phyloP scores from a whole-genome alignment of 2,888 invertebrate species.

The Watsonalla binaria region DNA sequence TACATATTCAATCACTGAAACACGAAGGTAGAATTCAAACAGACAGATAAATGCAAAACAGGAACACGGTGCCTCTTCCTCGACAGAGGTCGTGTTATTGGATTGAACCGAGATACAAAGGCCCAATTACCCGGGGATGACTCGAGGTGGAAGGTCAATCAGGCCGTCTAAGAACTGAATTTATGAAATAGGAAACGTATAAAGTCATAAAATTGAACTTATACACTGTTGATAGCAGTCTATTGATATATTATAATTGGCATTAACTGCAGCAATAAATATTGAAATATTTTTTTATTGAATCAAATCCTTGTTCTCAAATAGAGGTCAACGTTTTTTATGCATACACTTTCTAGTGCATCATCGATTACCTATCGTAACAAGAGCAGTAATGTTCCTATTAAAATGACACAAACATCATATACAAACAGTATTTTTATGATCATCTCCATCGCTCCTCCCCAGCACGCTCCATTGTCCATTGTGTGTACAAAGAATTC shows the following conservation, averaged over 20 bases:
- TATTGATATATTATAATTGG: not conserved
- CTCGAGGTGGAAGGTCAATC: constrained; percentile 60
- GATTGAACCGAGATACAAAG: constrained; percentile 63
- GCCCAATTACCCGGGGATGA: constrained; percentile 59
- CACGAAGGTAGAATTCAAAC: constrained; percentile 10
- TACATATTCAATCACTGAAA: not conserved
- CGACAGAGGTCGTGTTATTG: constrained; percentile 44
- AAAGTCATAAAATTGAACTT: too few relatives aligned
- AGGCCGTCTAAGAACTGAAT: constrained; percentile 14
- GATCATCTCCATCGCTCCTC: constrained; percentile 22
- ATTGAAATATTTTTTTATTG: not conserved
- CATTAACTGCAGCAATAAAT: not conserved
- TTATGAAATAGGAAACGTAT: constrained; percentile 15
- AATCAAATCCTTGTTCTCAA: too few relatives aligned
- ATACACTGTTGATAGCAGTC: not conserved
- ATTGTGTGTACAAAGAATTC: constrained; percentile 59
- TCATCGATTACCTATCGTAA: not conserved
- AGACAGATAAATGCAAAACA: constrained; percentile 27
- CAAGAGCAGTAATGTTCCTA: not conserved
- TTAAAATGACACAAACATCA: constrained; percentile 2
- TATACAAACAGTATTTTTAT: constrained; percentile 24
- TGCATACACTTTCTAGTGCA: not conserved
- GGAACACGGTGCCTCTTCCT: constrained; percentile 38
- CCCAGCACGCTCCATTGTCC: constrained; percentile 55
- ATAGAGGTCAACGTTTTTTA: not conserved